phyloP scores from a whole-genome alignment of 2,113 vertebrate genomes.

The Phylloscopus trochilus region DNA sequence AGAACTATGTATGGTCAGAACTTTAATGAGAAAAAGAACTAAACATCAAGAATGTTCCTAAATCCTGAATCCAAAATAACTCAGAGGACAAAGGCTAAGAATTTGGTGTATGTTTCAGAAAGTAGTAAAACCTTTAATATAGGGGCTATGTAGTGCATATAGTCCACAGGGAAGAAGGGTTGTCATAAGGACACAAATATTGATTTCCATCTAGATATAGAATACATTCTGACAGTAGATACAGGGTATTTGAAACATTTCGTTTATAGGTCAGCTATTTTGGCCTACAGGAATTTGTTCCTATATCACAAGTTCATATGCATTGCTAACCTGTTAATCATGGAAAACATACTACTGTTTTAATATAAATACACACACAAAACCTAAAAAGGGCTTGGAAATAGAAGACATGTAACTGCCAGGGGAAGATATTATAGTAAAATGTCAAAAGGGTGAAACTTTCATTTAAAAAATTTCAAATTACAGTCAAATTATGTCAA shows the following conservation, averaged over 20 bases:
- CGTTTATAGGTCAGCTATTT: background rate
- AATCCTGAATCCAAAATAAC: background rate
- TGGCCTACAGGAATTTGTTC: background rate
- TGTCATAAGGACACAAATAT: background rate
- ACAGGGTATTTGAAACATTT: background rate
- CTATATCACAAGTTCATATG: background rate
- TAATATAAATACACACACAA: background rate
- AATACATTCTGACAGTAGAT: background rate
- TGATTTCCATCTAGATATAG: background rate
- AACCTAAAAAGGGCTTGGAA: background rate
- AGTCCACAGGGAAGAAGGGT: background rate
- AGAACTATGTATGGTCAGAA: background rate
- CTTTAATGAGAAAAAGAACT: background rate
- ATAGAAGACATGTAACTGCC: background rate
- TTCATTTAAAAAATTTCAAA: background rate
- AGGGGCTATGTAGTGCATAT: background rate
- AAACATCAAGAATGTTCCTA: background rate
- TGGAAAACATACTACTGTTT: constrained; percentile 10
- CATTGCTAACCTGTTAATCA: background rate
- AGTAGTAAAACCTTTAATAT: background rate
- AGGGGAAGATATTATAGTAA: background rate
- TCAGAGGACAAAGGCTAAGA: background rate
- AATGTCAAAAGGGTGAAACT: background rate
- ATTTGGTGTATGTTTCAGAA: background rate
- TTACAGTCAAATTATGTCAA: constrained; percentile 9